Evolutionary conservation across 2,888 invertebrate species (phyloP).

Genomic region (Ptychoptera contaminata): DNA sequence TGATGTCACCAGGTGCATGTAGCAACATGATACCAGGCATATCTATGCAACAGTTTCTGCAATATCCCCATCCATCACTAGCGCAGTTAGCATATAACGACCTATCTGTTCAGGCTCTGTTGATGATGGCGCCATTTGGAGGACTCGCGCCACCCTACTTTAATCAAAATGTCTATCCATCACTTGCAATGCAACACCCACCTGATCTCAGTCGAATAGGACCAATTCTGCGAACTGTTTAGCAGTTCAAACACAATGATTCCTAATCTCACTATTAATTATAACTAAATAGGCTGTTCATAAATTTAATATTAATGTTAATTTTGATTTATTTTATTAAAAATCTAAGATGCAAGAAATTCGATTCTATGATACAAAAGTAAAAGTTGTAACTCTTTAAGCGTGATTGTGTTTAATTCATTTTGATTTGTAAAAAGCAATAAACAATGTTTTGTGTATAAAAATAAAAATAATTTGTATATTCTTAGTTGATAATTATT

Average conservation of each 20-base stretch:
- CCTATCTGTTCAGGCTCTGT: constrained; percentile 26
- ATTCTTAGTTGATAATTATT: no score
- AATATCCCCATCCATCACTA: constrained; percentile 17
- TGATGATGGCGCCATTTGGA: constrained; percentile 24
- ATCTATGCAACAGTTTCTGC: constrained; percentile 21
- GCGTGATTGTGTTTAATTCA: no score
- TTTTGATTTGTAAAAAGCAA: no score
- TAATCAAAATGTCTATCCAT: constrained; percentile 14
- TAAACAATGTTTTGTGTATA: no score
- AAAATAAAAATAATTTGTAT: no score
- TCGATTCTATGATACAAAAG: no score
- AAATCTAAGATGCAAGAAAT: no score
- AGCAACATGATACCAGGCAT: not conserved
- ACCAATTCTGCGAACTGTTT: constrained; percentile 23
- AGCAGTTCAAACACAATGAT: constrained; percentile 4
- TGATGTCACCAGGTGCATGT: constrained; percentile 17
- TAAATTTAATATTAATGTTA: no score
- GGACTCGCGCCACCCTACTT: constrained; percentile 22
- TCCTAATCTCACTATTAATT: no score
- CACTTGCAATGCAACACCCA: constrained; percentile 16
- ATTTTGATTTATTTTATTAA: no score
- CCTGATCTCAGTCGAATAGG: constrained; percentile 21
- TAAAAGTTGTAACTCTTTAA: no score
- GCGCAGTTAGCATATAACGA: constrained; percentile 19
- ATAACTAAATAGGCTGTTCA: no score